Evolutionary conservation across 2,113 vertebrate genomes (phyloP), one percentile per base, ranked within the genome.

Genomic region (Eudyptes chrysolophus): DNA sequence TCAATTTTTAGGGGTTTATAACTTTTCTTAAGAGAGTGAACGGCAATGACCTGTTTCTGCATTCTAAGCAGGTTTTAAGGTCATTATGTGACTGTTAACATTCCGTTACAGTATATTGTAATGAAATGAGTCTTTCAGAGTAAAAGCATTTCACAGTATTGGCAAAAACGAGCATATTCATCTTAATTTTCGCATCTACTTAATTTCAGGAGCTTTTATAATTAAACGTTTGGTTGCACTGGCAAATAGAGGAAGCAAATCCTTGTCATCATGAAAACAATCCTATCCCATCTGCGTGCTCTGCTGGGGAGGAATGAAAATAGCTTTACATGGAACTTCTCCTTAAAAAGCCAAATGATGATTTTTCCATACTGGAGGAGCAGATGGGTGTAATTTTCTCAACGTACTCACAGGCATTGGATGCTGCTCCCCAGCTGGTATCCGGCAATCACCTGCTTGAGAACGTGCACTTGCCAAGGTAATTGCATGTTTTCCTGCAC

Each of bases 141-240:
- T 85, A 92, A 98, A 96, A 96, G 90, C 77, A 51, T 96, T 96
- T 94, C 96, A 84, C 72, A 82, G 81, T 84, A 95, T 86, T 94
- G 97, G 97, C 97, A 96, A 97, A 97, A 98, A 98, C 93, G 96
- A 97, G 90, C 84, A 93, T 95, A 98, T 98, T 98, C 92, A 95
- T 98, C 98, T 98, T 98, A 91, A 98, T 98, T 98, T 98, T 97
- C 27, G 12, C 97, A 91, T 98, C 89, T 94, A 96, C 96, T 96
- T 97, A 97, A 95, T 98, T 96, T 92, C 88, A 96, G 96, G 92
- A 93, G 92, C 75, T 97, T 97, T 98, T 96, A 82, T 95, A 98
- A 98, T 98, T 98, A 98, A 98, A 98, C 98, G 95, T 98, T 98
- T 98, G 97, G 96, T 97, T 97, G 92, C 95, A 71, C 89, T 92